phyloP scores from a whole-genome alignment of 2,888 invertebrate genomes.

The Yponomeuta malinellus region DNA sequence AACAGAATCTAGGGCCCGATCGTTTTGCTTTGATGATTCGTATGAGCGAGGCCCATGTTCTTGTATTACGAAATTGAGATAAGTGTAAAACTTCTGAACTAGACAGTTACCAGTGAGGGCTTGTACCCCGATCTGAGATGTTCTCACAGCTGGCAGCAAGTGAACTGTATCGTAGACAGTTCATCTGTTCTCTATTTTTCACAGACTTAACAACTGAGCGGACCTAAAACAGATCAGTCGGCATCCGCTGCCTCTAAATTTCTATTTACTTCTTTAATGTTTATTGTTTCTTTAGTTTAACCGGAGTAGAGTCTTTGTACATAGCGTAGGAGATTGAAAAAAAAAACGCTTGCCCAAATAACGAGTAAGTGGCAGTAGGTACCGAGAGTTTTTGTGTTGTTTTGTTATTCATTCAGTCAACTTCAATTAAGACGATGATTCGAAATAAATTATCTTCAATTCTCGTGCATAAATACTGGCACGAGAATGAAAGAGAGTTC shows the following conservation, averaged over 20 bases:
- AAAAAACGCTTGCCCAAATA: not conserved
- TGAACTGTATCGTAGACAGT: not conserved
- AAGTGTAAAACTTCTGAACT: not conserved
- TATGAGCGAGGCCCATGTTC: slow-evolving; percentile 21
- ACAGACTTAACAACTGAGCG: not conserved
- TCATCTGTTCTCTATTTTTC: not conserved
- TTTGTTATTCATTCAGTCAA: not conserved
- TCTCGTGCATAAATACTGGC: slow-evolving; percentile 17
- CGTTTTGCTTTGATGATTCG: slow-evolving; percentile 18
- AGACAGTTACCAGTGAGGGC: not conserved
- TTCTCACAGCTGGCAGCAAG: too few species aligned
- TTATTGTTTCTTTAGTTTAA: not conserved
- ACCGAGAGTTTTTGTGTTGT: not conserved
- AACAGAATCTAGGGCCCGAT: too few species aligned
- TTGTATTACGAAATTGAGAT: slow-evolving; percentile 27
- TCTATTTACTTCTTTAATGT: slow-evolving; percentile 27
- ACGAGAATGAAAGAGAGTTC: slow-evolving; percentile 25
- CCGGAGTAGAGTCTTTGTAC: not conserved
- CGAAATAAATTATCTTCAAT: slow-evolving; percentile 46
- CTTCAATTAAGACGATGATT: slow-evolving; percentile 6
- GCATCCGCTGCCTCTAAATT: slow-evolving; percentile 38
- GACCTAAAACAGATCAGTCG: not conserved
- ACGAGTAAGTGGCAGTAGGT: not conserved
- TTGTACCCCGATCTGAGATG: not conserved
- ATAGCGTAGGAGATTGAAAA: not conserved